Base-by-base conservation (phyloP, 2,797 vertebrate genomes). In the Percopsis omiscomaycus region DNA sequence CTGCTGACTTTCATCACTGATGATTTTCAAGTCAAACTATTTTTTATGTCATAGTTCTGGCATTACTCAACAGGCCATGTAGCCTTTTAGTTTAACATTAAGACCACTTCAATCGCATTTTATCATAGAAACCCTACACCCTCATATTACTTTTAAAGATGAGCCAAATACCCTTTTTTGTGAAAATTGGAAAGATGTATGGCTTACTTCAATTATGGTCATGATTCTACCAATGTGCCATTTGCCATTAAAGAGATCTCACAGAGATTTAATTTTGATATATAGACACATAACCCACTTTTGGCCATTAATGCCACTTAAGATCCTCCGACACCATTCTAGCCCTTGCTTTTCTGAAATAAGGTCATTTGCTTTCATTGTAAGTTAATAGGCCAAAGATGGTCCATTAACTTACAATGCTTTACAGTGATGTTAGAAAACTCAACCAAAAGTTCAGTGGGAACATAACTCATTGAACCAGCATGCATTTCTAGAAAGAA, bases 301-400 rank as follows among this genome's bases (percentile, higher is more conserved):
- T 63, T 66, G 55, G 30, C 30, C 55, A 30, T 58, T 45, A 58
- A 58, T 27, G 56, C 4, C 3, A 6, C 56, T 45, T 42, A 6
- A 59, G 42, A 64, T 32, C 32, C 13, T 63, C 51, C 4, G 6
- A 68, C 69, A 73, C 54, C 42, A 15, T 62, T 52, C 60, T 73
- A 64, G 1, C 2, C 5, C 53, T 68, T 71, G 45, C 69, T 71
- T 84, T 79, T 73, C 27, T 68, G 54, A 61, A 68, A 37, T 69
- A 62, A 70, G 78, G 73, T 81, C 73, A 75, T 82, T 82, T 75
- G 66, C 29, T 75, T 71, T 79, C 62, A 78, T 71, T 55, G 60
- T 63, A 60, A 78, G 74, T 81, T 81, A 83, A 85, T 81, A 77
- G 77, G 69, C 59, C 58, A 66, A 80, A 81, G 75, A 83, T 74